Evolutionary conservation across 2,113 vertebrate genomes (phyloP).

Genomic region (Dendrocopos noguchii): DNA sequence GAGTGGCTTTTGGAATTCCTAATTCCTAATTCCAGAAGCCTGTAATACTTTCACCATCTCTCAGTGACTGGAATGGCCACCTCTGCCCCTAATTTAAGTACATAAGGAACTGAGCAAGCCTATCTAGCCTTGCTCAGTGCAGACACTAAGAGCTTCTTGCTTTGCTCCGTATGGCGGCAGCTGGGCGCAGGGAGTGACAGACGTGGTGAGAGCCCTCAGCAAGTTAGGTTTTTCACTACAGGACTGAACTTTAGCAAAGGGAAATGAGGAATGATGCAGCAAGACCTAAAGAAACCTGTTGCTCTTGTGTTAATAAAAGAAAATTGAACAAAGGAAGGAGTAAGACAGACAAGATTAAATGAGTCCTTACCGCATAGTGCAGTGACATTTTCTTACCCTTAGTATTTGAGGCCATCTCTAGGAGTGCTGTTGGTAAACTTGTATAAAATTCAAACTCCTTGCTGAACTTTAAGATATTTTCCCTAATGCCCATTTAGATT

Average conservation of each 20-base stretch:
- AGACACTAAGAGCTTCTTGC: not conserved
- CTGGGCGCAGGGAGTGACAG: not conserved
- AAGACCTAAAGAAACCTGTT: not conserved
- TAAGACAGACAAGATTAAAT: slow-evolving; percentile 59
- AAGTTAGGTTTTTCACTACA: not conserved
- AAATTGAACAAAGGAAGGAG: slow-evolving; percentile 28
- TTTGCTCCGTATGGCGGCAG: not conserved
- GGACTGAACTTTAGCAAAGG: slow-evolving; percentile 1
- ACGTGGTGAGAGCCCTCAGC: fast-evolving
- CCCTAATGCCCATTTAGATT: slow-evolving; percentile 24
- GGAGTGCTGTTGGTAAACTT: slow-evolving; percentile 51
- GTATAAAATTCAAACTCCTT: slow-evolving; percentile 50
- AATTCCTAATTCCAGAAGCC: not conserved
- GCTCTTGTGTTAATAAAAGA: slow-evolving; percentile 57
- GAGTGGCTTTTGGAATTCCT: not conserved
- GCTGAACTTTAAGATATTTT: slow-evolving; percentile 49
- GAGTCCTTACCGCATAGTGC: slow-evolving; percentile 47
- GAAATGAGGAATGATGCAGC: slow-evolving; percentile 19
- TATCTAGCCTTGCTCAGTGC: not conserved
- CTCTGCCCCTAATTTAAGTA: not conserved
- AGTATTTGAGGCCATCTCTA: not conserved
- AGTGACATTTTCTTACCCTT: slow-evolving; percentile 66
- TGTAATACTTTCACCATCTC: not conserved
- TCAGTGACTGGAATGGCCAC: not conserved
- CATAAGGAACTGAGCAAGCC: not conserved